Evolutionary conservation across 1,140 invertebrate species (phyloP), one percentile per base, ranked within the genome.

Genomic region (Scaptodrosophila lebanonensis): DNA sequence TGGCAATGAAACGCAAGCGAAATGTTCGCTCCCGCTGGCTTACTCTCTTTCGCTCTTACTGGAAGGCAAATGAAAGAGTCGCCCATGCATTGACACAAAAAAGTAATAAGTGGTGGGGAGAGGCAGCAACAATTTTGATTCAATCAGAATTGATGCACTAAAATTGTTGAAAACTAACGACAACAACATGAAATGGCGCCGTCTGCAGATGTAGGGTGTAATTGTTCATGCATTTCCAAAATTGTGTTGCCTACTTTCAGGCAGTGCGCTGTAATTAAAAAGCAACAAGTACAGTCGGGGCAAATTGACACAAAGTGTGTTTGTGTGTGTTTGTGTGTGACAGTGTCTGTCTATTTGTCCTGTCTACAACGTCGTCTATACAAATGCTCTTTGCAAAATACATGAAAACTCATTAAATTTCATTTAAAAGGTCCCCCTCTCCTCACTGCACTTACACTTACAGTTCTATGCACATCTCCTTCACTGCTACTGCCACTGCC

Each of bases 251-350:
- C 47, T 64, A 48, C 64, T 68, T 58, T 27, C 32, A 22, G 44
- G 47, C 61, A 9, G 43, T 8, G n/a, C 13, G 20, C 50, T 48
- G 54, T 47, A 66, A 59, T 59, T 63, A 58, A 58, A 60, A 57
- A 67, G 69, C 69, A 72, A 72, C 69, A 72, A 72, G 69, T 72
- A 72, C 69, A 67, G 48, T 43, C 33, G 33, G 36, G 48, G 35
- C 32, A 56, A 51, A 56, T 22, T 36, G 20, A 65, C n/a, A n/a
- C n/a, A 51, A 38, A 44, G 32, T 16, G 25, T 22, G 25, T n/a
- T 25, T 25, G 25, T 20, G 6, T 25, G 25, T 15, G 47, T 48
- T 22, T n/a, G 33, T 18, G 8, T 49, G 32, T 12, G 11, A 40
- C 20, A 13, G 20, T 45, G 36, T 65, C 38, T 32, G 44, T 25